Evolutionary conservation across 2,113 vertebrate genomes (phyloP).

Genomic region (Irena cyanogastra): DNA sequence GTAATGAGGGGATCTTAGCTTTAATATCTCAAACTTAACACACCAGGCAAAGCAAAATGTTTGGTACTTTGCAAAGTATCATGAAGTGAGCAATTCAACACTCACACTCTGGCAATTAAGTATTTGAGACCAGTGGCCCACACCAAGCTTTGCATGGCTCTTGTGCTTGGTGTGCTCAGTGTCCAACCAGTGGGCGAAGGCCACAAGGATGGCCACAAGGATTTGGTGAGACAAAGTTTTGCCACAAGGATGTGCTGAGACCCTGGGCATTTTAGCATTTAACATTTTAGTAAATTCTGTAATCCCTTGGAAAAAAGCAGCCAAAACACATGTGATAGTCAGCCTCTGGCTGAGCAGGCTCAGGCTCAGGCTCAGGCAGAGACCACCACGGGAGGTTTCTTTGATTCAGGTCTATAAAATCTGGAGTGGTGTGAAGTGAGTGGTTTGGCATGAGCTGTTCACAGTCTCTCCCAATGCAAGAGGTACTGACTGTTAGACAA

Average conservation of each 20-base stretch:
- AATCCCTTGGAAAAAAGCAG: not conserved
- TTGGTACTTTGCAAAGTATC: not conserved
- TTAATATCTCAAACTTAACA: not conserved
- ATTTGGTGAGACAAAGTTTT: not conserved
- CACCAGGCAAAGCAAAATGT: not conserved
- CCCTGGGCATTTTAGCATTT: too few relatives aligned
- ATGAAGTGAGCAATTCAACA: not conserved
- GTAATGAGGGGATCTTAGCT: not conserved
- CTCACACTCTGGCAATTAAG: not conserved
- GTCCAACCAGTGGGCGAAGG: not conserved
- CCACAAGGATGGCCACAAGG: not conserved
- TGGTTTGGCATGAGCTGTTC: not conserved
- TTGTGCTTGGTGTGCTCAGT: accelerated
- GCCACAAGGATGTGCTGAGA: not conserved
- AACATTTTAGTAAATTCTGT: not conserved
- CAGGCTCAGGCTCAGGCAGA: not conserved
- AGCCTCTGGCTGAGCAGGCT: not conserved
- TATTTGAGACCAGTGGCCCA: not conserved
- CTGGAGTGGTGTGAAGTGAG: not conserved
- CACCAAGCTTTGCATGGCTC: accelerated
- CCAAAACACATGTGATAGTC: not conserved
- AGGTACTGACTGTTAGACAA: not conserved
- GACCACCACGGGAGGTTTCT: accelerated
- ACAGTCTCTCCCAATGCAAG: not conserved
- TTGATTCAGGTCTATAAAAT: not conserved